Percentiles rank a stretch among this genome's conserved stretches.
These are phyloP conservation scores for Nasonovia ribisnigri DNA, from an alignment of 2,888 invertebrate genomes.

Conservation along the genomic window DNA sequence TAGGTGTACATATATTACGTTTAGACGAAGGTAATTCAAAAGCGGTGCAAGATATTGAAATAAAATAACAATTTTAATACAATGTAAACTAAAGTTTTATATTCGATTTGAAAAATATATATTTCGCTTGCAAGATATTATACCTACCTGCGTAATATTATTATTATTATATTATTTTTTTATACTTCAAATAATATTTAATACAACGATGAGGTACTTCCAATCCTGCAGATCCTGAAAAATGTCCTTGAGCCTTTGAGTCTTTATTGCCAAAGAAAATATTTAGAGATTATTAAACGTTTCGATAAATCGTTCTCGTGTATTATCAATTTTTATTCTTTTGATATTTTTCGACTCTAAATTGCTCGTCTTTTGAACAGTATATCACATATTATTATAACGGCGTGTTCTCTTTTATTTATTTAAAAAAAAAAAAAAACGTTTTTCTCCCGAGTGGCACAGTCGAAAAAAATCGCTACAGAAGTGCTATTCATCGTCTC, in stretches of 20 bases:
- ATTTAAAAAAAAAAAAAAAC: conserved; percentile 16
- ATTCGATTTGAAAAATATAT: background rate
- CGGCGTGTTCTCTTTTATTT: background rate
- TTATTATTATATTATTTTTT: background rate
- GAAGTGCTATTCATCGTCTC: conserved; percentile 1
- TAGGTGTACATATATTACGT: background rate
- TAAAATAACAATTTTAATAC: background rate
- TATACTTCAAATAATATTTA: background rate
- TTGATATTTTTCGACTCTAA: conserved; percentile 11
- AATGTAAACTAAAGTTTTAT: background rate
- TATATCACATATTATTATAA: background rate
- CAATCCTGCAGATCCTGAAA: background rate
- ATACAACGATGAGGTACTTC: background rate
- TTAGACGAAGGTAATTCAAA: background rate
- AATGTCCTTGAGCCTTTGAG: background rate
- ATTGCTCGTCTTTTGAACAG: background rate
- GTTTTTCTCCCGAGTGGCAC: background rate
- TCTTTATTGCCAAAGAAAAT: conserved; percentile 22
- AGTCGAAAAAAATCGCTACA: background rate
- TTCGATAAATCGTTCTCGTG: background rate
- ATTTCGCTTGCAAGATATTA: background rate
- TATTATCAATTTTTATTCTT: conserved; percentile 2
- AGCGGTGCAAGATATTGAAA: background rate
- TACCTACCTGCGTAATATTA: background rate
- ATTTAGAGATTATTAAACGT: conserved; percentile 30